Evolutionary conservation across 2,888 invertebrate genomes (phyloP).

Genomic region (Drosophila rubida): DNA sequence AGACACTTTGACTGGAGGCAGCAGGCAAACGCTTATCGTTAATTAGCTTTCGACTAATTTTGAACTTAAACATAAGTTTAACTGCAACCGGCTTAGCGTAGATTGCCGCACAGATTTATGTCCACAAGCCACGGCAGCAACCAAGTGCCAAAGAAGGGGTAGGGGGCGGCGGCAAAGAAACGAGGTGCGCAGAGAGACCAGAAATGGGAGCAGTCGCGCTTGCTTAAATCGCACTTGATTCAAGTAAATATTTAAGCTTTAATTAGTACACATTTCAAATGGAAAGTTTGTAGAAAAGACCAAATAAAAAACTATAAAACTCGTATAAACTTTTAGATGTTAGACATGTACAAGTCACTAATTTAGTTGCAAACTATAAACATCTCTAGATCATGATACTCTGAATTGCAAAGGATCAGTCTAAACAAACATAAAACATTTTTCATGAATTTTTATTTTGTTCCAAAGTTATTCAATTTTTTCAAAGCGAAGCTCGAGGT

Average conservation of each 20-base stretch:
- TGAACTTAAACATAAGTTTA: constrained; percentile 72
- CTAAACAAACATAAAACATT: too few species aligned
- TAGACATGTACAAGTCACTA: too few species aligned
- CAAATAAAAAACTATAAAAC: background rate
- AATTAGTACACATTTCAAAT: background rate
- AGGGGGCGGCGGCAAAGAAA: background rate
- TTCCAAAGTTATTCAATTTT: too few species aligned
- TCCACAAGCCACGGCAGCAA: constrained; percentile 21
- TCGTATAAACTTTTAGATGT: too few species aligned
- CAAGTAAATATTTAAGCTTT: background rate
- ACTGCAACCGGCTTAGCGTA: constrained; percentile 42
- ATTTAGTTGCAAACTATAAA: too few species aligned
- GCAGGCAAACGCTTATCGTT: constrained; percentile 70
- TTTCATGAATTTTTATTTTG: too few species aligned
- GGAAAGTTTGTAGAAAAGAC: background rate
- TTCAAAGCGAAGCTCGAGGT: too few species aligned
- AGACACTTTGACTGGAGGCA: constrained; percentile 33
- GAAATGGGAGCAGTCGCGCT: background rate
- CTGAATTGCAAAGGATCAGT: too few species aligned
- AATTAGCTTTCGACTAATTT: constrained; percentile 77
- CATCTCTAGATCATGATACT: too few species aligned
- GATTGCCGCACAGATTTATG: constrained; percentile 53
- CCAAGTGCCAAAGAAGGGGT: background rate
- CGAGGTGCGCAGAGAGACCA: background rate
- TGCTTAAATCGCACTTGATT: background rate